Evolutionary conservation across 2,888 invertebrate species (phyloP).

Genomic region (Sphecodes monilicornis): DNA sequence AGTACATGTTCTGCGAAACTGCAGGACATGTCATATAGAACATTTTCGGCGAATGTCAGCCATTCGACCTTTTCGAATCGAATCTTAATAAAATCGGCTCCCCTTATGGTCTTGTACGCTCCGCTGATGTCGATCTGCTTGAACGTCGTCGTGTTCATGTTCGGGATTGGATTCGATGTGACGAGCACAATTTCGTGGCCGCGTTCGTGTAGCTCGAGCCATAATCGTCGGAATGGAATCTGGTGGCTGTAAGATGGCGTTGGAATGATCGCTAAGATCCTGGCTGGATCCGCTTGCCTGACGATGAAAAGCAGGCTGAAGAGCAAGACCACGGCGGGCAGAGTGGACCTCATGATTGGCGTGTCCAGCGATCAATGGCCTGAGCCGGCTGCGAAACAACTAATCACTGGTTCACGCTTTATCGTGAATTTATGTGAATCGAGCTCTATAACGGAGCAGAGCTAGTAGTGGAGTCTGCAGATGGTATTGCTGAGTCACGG

Average conservation of each 20-base stretch:
- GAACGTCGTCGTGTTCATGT: slow-evolving; percentile 80
- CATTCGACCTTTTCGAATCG: slow-evolving; percentile 10
- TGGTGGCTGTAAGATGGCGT: slow-evolving; percentile 85
- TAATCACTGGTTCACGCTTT: not conserved
- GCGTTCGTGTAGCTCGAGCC: slow-evolving; percentile 82
- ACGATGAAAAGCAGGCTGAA: not conserved
- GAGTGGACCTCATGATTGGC: slow-evolving; percentile 8
- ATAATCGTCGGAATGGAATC: slow-evolving; percentile 83
- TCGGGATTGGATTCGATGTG: slow-evolving; percentile 84
- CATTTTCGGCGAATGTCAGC: rapidly evolving
- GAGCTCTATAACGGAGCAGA: not conserved
- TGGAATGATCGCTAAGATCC: slow-evolving; percentile 84
- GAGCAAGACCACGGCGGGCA: not conserved
- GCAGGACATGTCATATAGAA: rapidly evolving
- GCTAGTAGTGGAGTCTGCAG: not conserved
- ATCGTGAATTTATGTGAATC: not conserved
- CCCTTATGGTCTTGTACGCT: not conserved
- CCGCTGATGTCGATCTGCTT: slow-evolving; percentile 82
- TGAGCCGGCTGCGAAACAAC: not conserved
- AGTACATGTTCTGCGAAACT: slow-evolving; percentile 27
- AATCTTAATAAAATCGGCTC: slow-evolving; percentile 11
- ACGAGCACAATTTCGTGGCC: slow-evolving; percentile 85
- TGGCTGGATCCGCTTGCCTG: slow-evolving; percentile 66
- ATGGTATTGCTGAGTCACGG: not conserved
- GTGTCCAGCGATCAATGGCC: too few relatives aligned